A percentile compares a stretch with the other conserved stretches of the same genome.
phyloP scores from a whole-genome alignment of 2,888 invertebrate genomes.

The Aleiodes alternator region DNA sequence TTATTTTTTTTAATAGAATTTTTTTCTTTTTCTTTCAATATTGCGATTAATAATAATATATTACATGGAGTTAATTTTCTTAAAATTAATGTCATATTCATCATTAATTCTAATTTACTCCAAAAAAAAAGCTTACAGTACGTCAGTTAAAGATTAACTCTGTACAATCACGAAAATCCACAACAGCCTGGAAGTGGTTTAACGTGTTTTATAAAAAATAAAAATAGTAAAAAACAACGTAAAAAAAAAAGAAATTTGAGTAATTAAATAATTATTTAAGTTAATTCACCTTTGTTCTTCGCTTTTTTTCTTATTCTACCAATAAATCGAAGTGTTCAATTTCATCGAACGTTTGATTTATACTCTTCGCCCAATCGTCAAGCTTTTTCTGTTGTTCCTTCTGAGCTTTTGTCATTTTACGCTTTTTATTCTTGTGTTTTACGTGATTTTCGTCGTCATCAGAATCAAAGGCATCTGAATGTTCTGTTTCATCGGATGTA shows the following conservation, averaged over 20 bases:
- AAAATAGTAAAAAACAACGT: constrained; percentile 43
- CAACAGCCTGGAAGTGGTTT: constrained; percentile 18
- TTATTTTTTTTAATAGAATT: not conserved
- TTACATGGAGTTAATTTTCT: not conserved
- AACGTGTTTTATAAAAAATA: not conserved
- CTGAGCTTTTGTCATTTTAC: constrained; percentile 56
- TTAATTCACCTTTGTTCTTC: not conserved
- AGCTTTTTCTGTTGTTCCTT: constrained; percentile 58
- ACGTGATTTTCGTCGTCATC: constrained; percentile 47
- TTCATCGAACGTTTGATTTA: constrained; percentile 67
- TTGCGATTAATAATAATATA: constrained; percentile 17
- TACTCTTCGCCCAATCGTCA: constrained; percentile 63
- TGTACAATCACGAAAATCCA: constrained; percentile 11
- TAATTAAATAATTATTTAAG: constrained; percentile 32
- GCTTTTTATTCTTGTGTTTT: constrained; percentile 53
- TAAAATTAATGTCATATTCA: not conserved
- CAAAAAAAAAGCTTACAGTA: constrained; percentile 18
- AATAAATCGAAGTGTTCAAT: constrained; percentile 67
- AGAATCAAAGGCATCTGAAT: constrained; percentile 22
- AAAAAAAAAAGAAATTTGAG: no score
- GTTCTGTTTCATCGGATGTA: constrained; percentile 46
- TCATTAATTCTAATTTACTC: not conserved
- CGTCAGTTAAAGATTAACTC: not conserved
- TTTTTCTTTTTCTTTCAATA: not conserved
- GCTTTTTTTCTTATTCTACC: constrained; percentile 59